These are phyloP conservation scores for Eupithecia centaureata DNA, from an alignment of 2,888 invertebrate genomes.

Conservation along the genomic window DNA sequence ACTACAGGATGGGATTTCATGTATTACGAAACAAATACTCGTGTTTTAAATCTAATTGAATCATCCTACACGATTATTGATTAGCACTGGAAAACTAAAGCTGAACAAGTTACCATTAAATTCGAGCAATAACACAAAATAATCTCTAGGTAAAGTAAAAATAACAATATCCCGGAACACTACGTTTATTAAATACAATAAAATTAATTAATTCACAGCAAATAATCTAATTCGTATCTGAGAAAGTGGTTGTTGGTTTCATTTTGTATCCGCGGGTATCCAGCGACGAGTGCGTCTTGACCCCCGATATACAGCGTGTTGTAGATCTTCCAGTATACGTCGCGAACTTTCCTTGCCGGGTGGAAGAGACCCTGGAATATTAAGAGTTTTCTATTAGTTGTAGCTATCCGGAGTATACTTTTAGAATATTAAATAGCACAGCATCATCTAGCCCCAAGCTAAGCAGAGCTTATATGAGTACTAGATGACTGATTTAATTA, in stretches of 20 bases:
- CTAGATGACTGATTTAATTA: too few species aligned
- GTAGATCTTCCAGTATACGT: constrained; percentile 99
- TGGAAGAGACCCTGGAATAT: constrained; percentile 96
- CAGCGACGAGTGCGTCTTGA: constrained; percentile 98
- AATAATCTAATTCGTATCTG: constrained; percentile 97
- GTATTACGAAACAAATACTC: neutral
- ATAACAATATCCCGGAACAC: constrained; percentile 40
- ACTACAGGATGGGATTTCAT: too few species aligned
- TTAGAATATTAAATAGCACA: too few species aligned
- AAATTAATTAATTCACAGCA: constrained; percentile 85
- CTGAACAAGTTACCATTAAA: neutral
- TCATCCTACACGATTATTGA: neutral
- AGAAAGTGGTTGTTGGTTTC: constrained; percentile 97
- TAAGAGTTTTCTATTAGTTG: constrained; percentile 12
- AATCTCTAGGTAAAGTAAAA: constrained; percentile 20
- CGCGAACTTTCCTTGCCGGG: constrained; percentile 99
- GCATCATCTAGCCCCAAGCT: too few species aligned
- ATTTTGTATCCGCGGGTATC: constrained; percentile 98
- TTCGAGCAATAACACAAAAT: neutral
- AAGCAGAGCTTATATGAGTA: too few species aligned
- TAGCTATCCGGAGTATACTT: neutral
- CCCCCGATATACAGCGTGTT: constrained; percentile 99
- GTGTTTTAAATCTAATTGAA: neutral
- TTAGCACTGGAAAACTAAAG: too few species aligned
- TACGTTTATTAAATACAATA: constrained; percentile 34